phyloP scores from a whole-genome alignment of 2,113 vertebrate genomes.

The Corvus cornix region DNA sequence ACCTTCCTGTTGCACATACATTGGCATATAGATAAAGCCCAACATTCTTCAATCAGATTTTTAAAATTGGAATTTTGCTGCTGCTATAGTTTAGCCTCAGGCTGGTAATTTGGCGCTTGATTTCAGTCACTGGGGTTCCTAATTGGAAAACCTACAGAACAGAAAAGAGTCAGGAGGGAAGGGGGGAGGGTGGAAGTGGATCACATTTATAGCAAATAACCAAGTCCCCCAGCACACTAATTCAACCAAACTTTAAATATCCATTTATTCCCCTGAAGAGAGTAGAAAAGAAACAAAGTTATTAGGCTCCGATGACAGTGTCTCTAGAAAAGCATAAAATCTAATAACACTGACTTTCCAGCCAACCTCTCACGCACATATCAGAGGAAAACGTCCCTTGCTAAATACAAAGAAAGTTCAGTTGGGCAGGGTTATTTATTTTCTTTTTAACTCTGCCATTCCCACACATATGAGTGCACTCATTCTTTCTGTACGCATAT shows the following conservation, averaged over 20 bases:
- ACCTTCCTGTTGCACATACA: background rate
- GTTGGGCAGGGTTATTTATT: background rate
- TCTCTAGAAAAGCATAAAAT: conserved; percentile 33
- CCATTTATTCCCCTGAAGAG: conserved; percentile 2
- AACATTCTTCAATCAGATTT: conserved; percentile 17
- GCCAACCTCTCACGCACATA: background rate
- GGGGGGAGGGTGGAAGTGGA: background rate
- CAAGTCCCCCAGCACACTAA: background rate
- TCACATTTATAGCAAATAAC: conserved; percentile 19
- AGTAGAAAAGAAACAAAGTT: conserved; percentile 1
- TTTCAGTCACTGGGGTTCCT: conserved; percentile 8
- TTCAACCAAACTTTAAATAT: conserved; percentile 44
- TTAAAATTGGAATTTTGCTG: conserved; percentile 46
- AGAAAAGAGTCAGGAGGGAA: background rate
- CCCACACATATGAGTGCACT: background rate
- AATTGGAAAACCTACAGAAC: background rate
- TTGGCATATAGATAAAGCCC: conserved; percentile 4
- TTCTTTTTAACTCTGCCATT: background rate
- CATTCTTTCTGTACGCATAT: background rate
- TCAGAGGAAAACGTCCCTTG: conserved; percentile 6
- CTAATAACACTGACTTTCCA: conserved; percentile 17
- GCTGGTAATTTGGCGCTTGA: background rate
- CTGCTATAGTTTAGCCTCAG: conserved; percentile 37
- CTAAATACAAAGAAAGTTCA: background rate
- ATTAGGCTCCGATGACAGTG: background rate